These are phyloP conservation scores for Drosophila triauraria DNA, from an alignment of 1,140 invertebrate genomes.

Conservation along the genomic window DNA sequence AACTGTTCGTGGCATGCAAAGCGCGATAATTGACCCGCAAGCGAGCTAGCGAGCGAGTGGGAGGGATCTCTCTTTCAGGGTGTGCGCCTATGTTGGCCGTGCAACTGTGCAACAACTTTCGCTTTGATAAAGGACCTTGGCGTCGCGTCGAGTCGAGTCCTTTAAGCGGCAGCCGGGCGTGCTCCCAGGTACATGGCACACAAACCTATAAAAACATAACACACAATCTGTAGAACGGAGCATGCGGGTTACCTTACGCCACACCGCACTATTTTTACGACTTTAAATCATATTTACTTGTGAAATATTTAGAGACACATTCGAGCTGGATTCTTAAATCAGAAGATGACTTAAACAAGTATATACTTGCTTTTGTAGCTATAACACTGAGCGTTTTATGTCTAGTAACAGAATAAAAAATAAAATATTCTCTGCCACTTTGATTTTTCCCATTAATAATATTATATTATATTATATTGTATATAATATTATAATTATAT, in stretches of 20 bases:
- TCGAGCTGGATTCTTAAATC: not conserved
- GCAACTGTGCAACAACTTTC: conserved; percentile 79
- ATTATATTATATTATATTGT: too few relatives aligned
- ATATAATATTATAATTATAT: too few relatives aligned
- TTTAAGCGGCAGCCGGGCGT: conserved; percentile 72
- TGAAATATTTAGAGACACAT: not conserved
- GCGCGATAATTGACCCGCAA: conserved; percentile 79
- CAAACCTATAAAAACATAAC: conserved; percentile 33
- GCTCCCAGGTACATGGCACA: conserved; percentile 44
- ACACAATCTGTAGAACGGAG: conserved; percentile 2
- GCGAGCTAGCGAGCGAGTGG: conserved; percentile 34
- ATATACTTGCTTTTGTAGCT: too few relatives aligned
- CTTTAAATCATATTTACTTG: conserved; percentile 45
- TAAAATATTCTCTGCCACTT: too few relatives aligned
- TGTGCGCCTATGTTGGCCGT: conserved; percentile 47
- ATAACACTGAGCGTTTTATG: too few relatives aligned
- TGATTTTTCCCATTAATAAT: too few relatives aligned
- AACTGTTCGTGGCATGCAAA: conserved; percentile 72
- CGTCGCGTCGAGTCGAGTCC: conserved; percentile 69
- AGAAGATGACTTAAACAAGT: not conserved
- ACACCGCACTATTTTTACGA: conserved; percentile 33
- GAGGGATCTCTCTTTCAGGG: conserved; percentile 37
- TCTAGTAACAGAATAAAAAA: too few relatives aligned
- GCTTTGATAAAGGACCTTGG: conserved; percentile 80
- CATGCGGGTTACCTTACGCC: conserved; percentile 42